Evolutionary conservation across 2,888 invertebrate genomes (phyloP), one percentile per base, ranked within the genome.

Genomic region (Halocaridina rubra): DNA sequence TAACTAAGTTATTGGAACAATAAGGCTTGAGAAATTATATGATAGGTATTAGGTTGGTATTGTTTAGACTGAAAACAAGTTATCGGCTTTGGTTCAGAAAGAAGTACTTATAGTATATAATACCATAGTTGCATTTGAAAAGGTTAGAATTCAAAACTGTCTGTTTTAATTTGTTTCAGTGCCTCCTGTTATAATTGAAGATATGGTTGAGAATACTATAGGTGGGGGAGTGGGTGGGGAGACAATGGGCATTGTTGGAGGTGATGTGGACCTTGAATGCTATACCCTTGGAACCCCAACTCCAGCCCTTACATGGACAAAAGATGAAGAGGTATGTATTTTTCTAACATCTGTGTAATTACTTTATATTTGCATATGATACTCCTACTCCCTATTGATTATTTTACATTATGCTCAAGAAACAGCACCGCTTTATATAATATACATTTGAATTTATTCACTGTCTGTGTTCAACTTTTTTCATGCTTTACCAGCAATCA

Each of bases 171-270:
- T 8, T 33, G 22, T 46, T 89, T 4, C 89, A 93, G 93, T 90
- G 32, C 90, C 90, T 10, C 92, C 93, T 33, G 90, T 89, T 87
- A 91, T 93, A 80, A 78, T 88, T 0, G 80, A 89, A 27, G 87
- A 88, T 53, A 76, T 88, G 16, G 86, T 78, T 5, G 87, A 88
- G 64, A 80, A 88, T n/a, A 81, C 80, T 29, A 89, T 91, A 0
- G 88, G 93, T 19, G 93, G 93, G 90, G 93, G 93, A 0, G 90
- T 92, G 75, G 89, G 92, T 24, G 92, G 78, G 19, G 75, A 84
- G 4, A 84, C 84, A n/a, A 39, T 72, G 10, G 86, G 76, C 30
- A 74, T 84, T 61, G 79, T 86, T 13, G 82, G 80, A 3, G 85
- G 75, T 8, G 59, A 71, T 1, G 57, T 86, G 5, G 76, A 80